These are phyloP conservation scores for Papilio elwesi DNA, from an alignment of 2,888 invertebrate genomes.

Conservation along the genomic window DNA sequence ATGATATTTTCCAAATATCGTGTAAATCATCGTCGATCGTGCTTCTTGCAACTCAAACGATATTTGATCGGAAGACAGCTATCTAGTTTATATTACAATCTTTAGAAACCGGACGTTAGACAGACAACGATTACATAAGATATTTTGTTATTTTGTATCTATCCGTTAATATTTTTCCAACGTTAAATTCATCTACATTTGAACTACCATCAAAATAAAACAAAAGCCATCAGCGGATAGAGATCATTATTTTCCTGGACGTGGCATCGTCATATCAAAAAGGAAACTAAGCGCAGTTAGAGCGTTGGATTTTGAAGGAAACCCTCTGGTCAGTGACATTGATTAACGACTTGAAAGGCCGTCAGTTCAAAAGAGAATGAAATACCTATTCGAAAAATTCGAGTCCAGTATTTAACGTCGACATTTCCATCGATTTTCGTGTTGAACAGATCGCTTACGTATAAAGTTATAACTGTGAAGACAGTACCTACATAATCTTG, in stretches of 20 bases:
- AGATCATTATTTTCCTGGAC: conserved; percentile 20
- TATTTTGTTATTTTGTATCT: not conserved
- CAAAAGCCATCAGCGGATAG: conserved; percentile 13
- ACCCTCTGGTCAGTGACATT: conserved; percentile 64
- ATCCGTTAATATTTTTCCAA: not conserved
- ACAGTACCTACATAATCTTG: not conserved
- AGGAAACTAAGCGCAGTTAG: conserved; percentile 31
- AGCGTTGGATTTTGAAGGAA: conserved; percentile 71
- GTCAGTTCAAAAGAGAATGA: conserved; percentile 45
- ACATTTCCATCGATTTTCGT: conserved; percentile 17
- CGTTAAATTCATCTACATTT: not conserved
- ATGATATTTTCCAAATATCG: no score
- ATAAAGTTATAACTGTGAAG: not conserved
- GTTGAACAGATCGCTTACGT: not conserved
- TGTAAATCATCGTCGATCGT: no score
- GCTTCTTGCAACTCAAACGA: no score
- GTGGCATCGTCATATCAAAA: conserved; percentile 18
- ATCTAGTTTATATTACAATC: no score
- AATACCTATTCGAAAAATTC: conserved; percentile 24
- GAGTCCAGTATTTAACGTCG: conserved; percentile 23
- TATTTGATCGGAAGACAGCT: no score
- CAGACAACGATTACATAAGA: no score
- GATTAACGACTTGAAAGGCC: conserved; percentile 61
- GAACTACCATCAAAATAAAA: conserved; percentile 3
- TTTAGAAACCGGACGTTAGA: no score